Percentiles rank a stretch among this genome's conserved stretches.
These are phyloP conservation scores for Sthenelais limicola DNA, from an alignment of 2,888 invertebrate species.

Conservation along the genomic window DNA sequence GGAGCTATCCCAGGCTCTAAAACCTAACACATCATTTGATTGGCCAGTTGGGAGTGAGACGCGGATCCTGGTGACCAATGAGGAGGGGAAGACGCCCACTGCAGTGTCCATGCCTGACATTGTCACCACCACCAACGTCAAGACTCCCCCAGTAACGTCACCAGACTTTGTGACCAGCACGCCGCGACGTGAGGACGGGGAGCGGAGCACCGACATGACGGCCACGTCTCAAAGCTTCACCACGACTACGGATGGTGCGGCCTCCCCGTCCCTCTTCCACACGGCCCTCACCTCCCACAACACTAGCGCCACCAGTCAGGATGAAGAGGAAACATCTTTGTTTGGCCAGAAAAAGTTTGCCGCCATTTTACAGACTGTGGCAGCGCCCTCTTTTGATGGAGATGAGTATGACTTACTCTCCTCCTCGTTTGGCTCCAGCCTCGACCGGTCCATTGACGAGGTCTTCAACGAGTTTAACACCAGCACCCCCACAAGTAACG, in stretches of 20 bases:
- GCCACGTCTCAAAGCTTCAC: neutral
- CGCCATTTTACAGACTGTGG: conserved; percentile 50
- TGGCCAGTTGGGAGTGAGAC: neutral
- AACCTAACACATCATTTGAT: neutral
- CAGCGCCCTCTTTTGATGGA: conserved; percentile 50
- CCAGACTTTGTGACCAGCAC: conserved; percentile 46
- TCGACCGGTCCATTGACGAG: conserved; percentile 31
- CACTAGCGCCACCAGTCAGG: conserved; percentile 17
- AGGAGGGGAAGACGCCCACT: neutral
- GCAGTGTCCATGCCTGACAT: conserved; percentile 33
- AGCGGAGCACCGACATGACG: neutral
- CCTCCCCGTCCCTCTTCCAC: conserved; percentile 29
- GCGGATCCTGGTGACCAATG: conserved; percentile 18
- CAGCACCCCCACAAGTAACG: neutral
- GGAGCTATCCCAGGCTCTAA: neutral
- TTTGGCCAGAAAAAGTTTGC: conserved; percentile 48
- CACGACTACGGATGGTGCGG: neutral
- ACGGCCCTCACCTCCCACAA: conserved; percentile 38
- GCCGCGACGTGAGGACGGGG: conserved; percentile 6
- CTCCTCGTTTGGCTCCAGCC: conserved; percentile 32
- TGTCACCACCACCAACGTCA: conserved; percentile 31
- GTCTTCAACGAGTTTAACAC: conserved; percentile 31
- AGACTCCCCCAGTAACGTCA: conserved; percentile 24
- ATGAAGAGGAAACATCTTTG: conserved; percentile 41
- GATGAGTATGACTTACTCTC: conserved; percentile 43